These are phyloP conservation scores for Leguminivora glycinivorella DNA, from an alignment of 1,140 invertebrate species.

Conservation along the genomic window DNA sequence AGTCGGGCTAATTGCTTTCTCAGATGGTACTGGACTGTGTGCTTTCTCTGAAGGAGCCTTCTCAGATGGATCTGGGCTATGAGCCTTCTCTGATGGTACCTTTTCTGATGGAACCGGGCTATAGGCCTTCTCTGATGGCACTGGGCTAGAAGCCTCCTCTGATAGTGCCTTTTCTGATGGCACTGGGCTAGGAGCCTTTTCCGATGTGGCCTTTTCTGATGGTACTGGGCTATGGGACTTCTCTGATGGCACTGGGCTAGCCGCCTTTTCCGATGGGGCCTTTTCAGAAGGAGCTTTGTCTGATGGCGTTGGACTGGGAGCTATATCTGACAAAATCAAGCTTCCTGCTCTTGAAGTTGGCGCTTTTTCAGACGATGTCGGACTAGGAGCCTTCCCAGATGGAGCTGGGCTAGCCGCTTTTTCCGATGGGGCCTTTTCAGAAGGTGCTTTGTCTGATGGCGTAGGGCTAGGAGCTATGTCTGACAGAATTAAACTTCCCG, in stretches of 20 bases:
- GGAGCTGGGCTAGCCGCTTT: neutral
- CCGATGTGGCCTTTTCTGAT: neutral
- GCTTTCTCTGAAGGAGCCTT: neutral
- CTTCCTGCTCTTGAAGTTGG: no score
- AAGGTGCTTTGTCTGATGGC: constrained; percentile 13
- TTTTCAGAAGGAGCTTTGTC: constrained; percentile 12
- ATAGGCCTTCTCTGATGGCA: neutral
- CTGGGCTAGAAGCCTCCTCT: neutral
- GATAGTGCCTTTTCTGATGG: neutral
- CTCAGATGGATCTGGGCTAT: neutral
- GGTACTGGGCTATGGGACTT: constrained; percentile 10
- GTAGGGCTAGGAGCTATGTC: constrained; percentile 32
- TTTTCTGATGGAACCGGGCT: neutral
- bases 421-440: neutral
- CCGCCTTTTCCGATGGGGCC: constrained; percentile 7
- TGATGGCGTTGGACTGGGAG: constrained; percentile 27
- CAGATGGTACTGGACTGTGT: neutral
- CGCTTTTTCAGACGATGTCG: neutral
- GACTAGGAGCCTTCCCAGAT: neutral
- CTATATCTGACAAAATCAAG: constrained; percentile 31
- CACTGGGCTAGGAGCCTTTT: neutral
- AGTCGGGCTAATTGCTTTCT: neutral
- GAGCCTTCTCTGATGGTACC: neutral
- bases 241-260: neutral
- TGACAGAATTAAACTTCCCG: neutral